These are phyloP conservation scores for Cephus cinctus DNA, from an alignment of 1,140 invertebrate species.

Conservation along the genomic window DNA sequence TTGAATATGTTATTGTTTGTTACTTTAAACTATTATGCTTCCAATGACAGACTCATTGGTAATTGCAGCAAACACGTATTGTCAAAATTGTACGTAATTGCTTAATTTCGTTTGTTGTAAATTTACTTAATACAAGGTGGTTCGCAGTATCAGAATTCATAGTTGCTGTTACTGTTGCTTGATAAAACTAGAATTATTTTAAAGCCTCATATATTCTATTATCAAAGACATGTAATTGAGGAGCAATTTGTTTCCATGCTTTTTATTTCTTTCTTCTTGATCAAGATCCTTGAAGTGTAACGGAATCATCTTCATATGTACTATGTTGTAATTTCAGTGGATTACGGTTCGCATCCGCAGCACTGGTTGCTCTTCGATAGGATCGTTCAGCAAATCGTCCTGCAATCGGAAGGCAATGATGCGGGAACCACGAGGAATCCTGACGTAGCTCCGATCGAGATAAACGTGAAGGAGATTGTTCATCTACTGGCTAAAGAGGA, in stretches of 20 bases:
- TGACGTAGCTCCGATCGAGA: slow-evolving; percentile 81
- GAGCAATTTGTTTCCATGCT: slow-evolving; percentile 3
- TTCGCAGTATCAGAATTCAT: too few species aligned
- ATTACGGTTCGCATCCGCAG: slow-evolving; percentile 80
- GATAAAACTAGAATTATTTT: too few species aligned
- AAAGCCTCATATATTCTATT: too few species aligned
- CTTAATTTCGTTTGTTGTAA: too few species aligned
- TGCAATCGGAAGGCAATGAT: slow-evolving; percentile 75
- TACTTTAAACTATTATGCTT: too few species aligned
- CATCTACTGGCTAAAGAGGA: slow-evolving; percentile 92
- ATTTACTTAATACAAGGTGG: too few species aligned
- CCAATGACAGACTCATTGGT: too few species aligned
- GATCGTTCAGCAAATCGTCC: slow-evolving; percentile 91
- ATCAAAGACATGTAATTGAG: slow-evolving; percentile 1
- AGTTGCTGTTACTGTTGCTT: too few species aligned
- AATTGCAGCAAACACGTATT: too few species aligned
- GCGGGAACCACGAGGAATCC: slow-evolving; percentile 67
- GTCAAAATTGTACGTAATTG: too few species aligned
- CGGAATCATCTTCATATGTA: too few species aligned
- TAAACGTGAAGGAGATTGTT: slow-evolving; percentile 90
- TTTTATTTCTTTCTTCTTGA: slow-evolving; percentile 34
- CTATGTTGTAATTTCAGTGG: slow-evolving; percentile 65
- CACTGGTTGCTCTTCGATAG: slow-evolving; percentile 94
- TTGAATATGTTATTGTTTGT: background rate
- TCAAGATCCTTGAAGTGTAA: slow-evolving; percentile 53